A percentile compares a stretch with the other conserved stretches of the same genome.
Conservation (phyloP, 2,888 invertebrate species). For the Rotaria magnacalcarata region DNA sequence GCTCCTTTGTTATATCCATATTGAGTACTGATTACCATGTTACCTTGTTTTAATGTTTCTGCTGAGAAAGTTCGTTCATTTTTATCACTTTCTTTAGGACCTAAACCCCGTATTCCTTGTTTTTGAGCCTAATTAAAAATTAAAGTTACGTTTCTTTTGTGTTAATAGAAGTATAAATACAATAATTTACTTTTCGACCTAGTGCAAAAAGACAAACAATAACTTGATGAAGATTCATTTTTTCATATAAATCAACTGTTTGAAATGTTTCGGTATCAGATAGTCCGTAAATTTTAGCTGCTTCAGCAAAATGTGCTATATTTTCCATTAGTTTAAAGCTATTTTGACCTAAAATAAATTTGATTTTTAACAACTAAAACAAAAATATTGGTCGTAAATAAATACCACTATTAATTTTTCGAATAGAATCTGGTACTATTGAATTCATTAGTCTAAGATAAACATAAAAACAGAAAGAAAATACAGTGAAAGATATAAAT, state of each 20-base stretch:
- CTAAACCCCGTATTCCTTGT: conserved; percentile 40
- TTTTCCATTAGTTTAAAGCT: conserved; percentile 45
- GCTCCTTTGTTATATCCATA: conserved; percentile 42
- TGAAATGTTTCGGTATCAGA: conserved; percentile 42
- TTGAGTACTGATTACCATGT: conserved; percentile 38
- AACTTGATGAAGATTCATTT: conserved; percentile 45
- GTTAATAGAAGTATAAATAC: too few relatives aligned
- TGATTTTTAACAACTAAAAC: too few relatives aligned
- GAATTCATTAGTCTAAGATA: conserved; percentile 10
- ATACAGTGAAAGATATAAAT: too few relatives aligned
- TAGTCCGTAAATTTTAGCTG: conserved; percentile 38
- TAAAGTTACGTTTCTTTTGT: too few relatives aligned
- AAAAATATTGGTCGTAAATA: too few relatives aligned
- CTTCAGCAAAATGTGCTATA: conserved; percentile 11
- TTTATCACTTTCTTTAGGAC: conserved; percentile 41
- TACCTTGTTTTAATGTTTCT: conserved; percentile 36
- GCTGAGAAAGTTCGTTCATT: conserved; percentile 39
- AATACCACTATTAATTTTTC: conserved; percentile 39
- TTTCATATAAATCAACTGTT: conserved; percentile 45
- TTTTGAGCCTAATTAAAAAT: conserved; percentile 30
- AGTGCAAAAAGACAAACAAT: conserved; percentile 40
- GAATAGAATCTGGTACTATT: conserved; percentile 17
- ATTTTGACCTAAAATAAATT: not conserved
- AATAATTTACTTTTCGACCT: conserved; percentile 38
- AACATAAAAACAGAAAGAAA: not conserved